Percentiles rank a stretch among this genome's conserved stretches.
Evolutionary conservation across 2,113 vertebrate genomes (phyloP).

Genomic region (Prochilodus magdalenae): DNA sequence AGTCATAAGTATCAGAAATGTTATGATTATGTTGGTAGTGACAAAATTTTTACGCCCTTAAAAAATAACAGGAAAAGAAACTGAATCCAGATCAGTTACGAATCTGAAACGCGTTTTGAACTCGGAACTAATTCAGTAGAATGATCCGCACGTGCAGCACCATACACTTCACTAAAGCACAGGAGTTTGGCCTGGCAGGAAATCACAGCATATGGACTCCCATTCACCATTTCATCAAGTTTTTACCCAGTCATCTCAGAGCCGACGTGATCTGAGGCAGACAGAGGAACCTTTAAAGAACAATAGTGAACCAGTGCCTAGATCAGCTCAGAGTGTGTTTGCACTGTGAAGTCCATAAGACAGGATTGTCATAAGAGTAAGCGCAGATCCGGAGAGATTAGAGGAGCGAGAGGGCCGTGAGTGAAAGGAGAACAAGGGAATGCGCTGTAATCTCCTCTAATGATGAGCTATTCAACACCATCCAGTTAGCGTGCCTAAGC

Average conservation of each 20-base stretch:
- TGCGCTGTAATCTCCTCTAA: constrained; percentile 55
- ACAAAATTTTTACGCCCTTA: too few relatives aligned
- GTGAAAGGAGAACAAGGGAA: constrained; percentile 41
- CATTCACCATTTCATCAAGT: constrained; percentile 26
- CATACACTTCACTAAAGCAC: constrained; percentile 6
- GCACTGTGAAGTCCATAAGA: constrained; percentile 41
- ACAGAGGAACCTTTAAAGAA: constrained; percentile 40
- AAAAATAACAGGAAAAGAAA: too few relatives aligned
- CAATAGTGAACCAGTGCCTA: constrained; percentile 14
- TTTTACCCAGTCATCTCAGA: constrained; percentile 7
- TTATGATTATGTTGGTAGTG: too few relatives aligned
- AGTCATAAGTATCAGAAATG: too few relatives aligned
- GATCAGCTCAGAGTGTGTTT: constrained; percentile 31
- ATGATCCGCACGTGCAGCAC: background rate
- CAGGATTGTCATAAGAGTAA: constrained; percentile 44
- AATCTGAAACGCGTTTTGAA: too few relatives aligned
- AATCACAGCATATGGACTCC: constrained; percentile 27
- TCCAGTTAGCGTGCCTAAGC: constrained; percentile 42
- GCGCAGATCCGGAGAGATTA: constrained; percentile 45
- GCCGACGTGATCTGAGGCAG: constrained; percentile 10
- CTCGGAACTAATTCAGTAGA: too few relatives aligned
- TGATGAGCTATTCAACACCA: constrained; percentile 60
- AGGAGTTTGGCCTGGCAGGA: constrained; percentile 24
- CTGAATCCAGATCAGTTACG: too few relatives aligned
- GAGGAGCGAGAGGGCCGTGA: constrained; percentile 16